Conservation (phyloP, 2,888 invertebrate species). For the Pocota personata region DNA sequence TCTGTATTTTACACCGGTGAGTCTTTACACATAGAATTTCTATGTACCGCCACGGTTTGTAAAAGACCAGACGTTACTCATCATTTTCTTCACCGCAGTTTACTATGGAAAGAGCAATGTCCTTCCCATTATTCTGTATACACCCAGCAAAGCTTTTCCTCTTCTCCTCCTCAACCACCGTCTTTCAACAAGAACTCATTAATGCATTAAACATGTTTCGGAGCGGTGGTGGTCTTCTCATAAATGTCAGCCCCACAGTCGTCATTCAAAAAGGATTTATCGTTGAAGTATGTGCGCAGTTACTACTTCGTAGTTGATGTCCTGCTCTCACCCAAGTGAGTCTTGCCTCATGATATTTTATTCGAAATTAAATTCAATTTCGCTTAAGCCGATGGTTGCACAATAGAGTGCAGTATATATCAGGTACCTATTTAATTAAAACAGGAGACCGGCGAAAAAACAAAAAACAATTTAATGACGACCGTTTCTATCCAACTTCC, state of each 20-base stretch:
- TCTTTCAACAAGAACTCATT: conserved; percentile 54
- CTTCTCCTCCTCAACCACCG: background rate
- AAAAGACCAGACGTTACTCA: conserved; percentile 27
- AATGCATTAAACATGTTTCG: conserved; percentile 70
- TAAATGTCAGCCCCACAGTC: conserved; percentile 56
- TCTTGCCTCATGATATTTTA: background rate
- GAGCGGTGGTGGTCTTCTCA: conserved; percentile 41
- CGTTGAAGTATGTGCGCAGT: conserved; percentile 29
- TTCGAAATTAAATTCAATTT: conserved; percentile 63
- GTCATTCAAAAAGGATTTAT: conserved; percentile 64
- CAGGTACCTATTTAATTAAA: conserved; percentile 64
- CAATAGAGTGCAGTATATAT: conserved; percentile 59
- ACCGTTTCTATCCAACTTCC: conserved; percentile 54
- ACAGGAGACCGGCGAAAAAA: conserved; percentile 23
- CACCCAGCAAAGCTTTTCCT: conserved; percentile 6
- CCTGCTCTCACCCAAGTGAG: background rate
- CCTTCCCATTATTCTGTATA: conserved; percentile 37
- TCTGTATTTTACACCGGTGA: background rate
- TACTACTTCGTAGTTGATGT: conserved; percentile 8
- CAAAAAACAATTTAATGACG: conserved; percentile 57
- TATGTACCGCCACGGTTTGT: conserved; percentile 5
- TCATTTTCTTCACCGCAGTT: background rate
- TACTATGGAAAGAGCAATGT: conserved; percentile 52
- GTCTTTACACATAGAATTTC: conserved; percentile 3
- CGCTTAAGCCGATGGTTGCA: conserved; percentile 52